Percentiles rank a stretch among this genome's conserved stretches.
Evolutionary conservation across 2,888 invertebrate species (phyloP).

Genomic region (Kryphioiulus occultus): DNA sequence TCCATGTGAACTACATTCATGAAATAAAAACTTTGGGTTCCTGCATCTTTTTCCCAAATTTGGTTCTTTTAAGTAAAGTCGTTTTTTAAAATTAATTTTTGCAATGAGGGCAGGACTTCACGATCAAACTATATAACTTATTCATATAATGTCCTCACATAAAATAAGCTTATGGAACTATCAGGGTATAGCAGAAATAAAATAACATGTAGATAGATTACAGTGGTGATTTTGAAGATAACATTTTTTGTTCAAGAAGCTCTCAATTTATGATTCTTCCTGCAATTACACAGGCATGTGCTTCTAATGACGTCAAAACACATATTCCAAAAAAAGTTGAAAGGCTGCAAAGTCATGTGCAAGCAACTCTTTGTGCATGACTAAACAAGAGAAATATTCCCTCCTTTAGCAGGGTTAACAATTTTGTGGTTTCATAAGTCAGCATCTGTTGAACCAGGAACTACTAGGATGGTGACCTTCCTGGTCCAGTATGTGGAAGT

Average conservation of each 20-base stretch:
- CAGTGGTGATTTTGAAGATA: background rate
- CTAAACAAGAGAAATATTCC: background rate
- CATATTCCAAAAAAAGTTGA: background rate
- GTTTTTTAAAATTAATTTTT: too few species aligned
- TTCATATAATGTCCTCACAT: too few species aligned
- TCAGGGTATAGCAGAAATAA: too few species aligned
- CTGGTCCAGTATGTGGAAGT: conserved; percentile 27
- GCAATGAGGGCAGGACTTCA: too few species aligned
- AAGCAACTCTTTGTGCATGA: background rate
- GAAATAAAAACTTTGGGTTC: too few species aligned
- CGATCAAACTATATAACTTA: too few species aligned
- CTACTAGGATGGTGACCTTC: background rate
- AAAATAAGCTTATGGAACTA: too few species aligned
- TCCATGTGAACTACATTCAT: too few species aligned
- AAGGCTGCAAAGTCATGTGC: conserved; percentile 5
- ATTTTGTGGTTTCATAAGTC: conserved; percentile 20
- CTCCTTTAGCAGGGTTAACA: conserved; percentile 8
- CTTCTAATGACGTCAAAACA: background rate
- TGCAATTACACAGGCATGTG: background rate
- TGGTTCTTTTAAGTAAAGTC: too few species aligned
- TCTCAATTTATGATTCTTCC: background rate
- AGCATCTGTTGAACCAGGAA: conserved; percentile 28
- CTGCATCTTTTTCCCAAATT: too few species aligned
- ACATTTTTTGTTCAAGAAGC: background rate
- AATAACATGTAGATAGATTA: background rate